Evolutionary conservation across 2,113 vertebrate genomes (phyloP).

Genomic region (Dicentrarchus labrax): DNA sequence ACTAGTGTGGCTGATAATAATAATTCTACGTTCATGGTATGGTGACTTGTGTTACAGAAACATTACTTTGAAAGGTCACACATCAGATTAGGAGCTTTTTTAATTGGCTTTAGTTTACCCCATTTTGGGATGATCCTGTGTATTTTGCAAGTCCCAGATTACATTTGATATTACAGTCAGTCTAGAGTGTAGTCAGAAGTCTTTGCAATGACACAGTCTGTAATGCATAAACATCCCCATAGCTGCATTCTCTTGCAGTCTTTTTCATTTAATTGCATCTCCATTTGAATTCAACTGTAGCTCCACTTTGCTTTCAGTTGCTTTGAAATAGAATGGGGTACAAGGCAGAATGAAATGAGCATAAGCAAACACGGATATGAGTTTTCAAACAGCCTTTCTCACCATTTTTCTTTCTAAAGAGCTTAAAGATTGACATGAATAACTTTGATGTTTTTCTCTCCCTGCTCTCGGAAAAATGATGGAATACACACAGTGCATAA

Average conservation of each 20-base stretch:
- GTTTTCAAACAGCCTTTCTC: conserved; percentile 71
- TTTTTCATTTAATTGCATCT: conserved; percentile 69
- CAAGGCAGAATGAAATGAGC: conserved; percentile 63
- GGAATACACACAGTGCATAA: conserved; percentile 41
- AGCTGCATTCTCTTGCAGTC: conserved; percentile 33
- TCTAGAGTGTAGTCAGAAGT: conserved; percentile 21
- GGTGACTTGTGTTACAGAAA: not conserved
- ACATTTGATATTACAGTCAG: conserved; percentile 9
- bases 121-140: not conserved
- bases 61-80: not conserved
- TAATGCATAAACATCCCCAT: conserved; percentile 57
- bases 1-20: not conserved
- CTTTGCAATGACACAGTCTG: conserved; percentile 34
- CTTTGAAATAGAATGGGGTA: conserved; percentile 69
- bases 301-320: conserved; percentile 55
- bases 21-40: not conserved
- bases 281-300: conserved; percentile 61
- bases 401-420: conserved; percentile 52
- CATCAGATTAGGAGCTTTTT: conserved; percentile 19
- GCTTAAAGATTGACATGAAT: conserved; percentile 74
- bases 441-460: conserved; percentile 63
- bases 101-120: not conserved
- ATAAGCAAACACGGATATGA: conserved; percentile 73
- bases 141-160: conserved; percentile 27
- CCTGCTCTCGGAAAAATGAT: conserved; percentile 40